These are phyloP conservation scores for Disparrhopalites patrizii DNA, from an alignment of 2,888 invertebrate species.

Conservation along the genomic window DNA sequence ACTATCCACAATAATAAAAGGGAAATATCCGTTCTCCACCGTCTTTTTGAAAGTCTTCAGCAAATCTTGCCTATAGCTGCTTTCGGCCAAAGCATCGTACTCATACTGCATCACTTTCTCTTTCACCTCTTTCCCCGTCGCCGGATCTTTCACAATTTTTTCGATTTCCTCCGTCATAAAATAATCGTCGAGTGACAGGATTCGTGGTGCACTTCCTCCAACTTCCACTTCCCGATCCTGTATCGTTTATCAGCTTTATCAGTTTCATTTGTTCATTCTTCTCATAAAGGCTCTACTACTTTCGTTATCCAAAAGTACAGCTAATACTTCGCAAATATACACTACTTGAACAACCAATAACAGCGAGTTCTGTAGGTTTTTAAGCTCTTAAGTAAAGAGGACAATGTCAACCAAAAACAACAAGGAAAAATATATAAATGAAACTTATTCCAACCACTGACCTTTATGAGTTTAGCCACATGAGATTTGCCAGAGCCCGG, in stretches of 20 bases:
- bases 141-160: conserved; percentile 64
- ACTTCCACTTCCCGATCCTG: conserved; percentile 67
- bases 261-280: too few species aligned
- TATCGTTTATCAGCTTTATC: conserved; percentile 36
- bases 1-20: conserved; percentile 88
- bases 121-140: conserved; percentile 66
- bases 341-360: too few species aligned
- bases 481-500: conserved; percentile 94
- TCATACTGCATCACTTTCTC: conserved; percentile 74
- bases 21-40: conserved; percentile 82
- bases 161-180: conserved; percentile 87
- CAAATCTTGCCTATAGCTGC: conserved; percentile 73
- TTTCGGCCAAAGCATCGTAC: conserved; percentile 79
- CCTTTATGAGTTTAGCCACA: conserved; percentile 81
- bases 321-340: too few species aligned
- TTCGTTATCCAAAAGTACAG: too few species aligned
- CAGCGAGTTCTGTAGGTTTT: too few species aligned
- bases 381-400: too few species aligned
- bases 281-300: too few species aligned
- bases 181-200: conserved; percentile 92
- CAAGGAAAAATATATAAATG: too few species aligned
- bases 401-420: too few species aligned
- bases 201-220: conserved; percentile 82
- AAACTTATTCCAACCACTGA: too few species aligned
- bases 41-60: conserved; percentile 87